These are phyloP conservation scores for Sisor rabdophorus DNA, from an alignment of 2,113 vertebrate genomes.

Conservation along the genomic window DNA sequence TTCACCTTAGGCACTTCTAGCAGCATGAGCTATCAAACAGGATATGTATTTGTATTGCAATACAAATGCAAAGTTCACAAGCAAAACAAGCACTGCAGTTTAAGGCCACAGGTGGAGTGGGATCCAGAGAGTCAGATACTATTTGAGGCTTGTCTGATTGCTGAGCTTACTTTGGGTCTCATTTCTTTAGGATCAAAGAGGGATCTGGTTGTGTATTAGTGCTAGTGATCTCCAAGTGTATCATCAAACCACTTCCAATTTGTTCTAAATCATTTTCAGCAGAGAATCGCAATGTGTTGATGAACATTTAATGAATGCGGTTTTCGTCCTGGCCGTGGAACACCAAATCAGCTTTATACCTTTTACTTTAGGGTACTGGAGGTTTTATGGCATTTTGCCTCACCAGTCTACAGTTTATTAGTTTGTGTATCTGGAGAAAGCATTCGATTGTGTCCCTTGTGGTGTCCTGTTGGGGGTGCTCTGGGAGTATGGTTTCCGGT, in stretches of 20 bases:
- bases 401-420: no score
- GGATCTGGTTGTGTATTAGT: slow-evolving; percentile 23
- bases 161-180: slow-evolving; percentile 19
- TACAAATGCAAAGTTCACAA: slow-evolving; percentile 30
- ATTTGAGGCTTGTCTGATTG: slow-evolving; percentile 38
- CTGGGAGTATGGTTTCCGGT: no score
- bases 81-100: slow-evolving; percentile 29
- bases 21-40: slow-evolving; percentile 36
- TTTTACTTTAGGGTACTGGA: no score
- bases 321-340: no score
- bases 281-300: neutral
- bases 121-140: slow-evolving; percentile 26
- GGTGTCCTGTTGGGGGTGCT: no score
- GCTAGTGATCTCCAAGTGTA: slow-evolving; percentile 26
- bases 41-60: slow-evolving; percentile 36
- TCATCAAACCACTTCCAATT: slow-evolving; percentile 41
- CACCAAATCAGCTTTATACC: no score
- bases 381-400: no score
- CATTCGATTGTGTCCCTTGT: no score
- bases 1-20: slow-evolving; percentile 20
- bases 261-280: slow-evolving; percentile 25
- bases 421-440: no score
- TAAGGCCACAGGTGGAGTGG: slow-evolving; percentile 17
- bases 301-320: slow-evolving; percentile 8
- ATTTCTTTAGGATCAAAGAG: slow-evolving; percentile 31